phyloP scores from a whole-genome alignment of 2,113 vertebrate genomes.

The Burhinus oedicnemus region DNA sequence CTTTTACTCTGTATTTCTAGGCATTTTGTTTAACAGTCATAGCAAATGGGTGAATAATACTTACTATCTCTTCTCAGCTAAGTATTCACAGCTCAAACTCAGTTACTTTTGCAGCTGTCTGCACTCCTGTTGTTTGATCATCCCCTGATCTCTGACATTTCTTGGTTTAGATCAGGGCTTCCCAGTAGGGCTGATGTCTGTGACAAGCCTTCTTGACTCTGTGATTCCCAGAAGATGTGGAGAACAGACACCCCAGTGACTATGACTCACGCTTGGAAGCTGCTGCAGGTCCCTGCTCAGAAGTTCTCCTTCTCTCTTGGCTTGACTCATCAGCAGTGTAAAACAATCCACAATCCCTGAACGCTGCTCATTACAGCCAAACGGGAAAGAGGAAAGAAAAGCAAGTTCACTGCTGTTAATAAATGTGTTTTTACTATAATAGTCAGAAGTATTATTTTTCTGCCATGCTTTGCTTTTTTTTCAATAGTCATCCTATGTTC shows the following conservation, averaged over 20 bases:
- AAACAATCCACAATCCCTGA: background rate
- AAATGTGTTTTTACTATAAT: background rate
- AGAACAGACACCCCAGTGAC: background rate
- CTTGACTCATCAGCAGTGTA: background rate
- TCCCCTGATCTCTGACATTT: background rate
- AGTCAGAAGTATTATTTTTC: background rate
- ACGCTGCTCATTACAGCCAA: background rate
- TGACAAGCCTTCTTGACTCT: background rate
- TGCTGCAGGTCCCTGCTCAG: background rate
- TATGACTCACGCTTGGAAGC: constrained; percentile 11
- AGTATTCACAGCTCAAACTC: background rate
- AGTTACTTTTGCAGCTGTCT: background rate
- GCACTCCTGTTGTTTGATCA: background rate
- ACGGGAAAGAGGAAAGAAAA: background rate
- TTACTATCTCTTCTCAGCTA: background rate
- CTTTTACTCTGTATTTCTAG: background rate
- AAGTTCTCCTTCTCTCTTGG: background rate
- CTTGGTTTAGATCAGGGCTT: background rate
- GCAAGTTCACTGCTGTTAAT: background rate
- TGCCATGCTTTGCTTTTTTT: background rate
- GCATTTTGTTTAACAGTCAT: background rate
- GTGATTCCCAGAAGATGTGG: constrained; percentile 26
- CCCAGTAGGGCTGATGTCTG: background rate
- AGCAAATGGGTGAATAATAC: background rate
- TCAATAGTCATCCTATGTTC: background rate